Evolutionary conservation across 1,140 invertebrate genomes (phyloP).

Genomic region (Euschistus heros): DNA sequence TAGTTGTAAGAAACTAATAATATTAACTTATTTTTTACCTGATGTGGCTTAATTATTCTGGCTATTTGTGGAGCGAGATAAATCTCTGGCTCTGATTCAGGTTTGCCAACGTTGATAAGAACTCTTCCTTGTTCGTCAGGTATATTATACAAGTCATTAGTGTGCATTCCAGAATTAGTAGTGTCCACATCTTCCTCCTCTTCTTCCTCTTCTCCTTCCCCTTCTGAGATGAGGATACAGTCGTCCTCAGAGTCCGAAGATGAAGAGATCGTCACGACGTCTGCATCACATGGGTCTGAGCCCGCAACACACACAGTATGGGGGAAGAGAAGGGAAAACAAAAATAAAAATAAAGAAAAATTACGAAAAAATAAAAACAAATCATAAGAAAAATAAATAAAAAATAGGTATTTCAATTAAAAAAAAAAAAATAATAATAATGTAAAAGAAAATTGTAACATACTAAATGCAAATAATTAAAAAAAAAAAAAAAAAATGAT

Average conservation of each 20-base stretch:
- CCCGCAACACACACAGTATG: background rate
- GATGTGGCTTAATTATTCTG: constrained; percentile 89
- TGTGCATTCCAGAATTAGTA: constrained; percentile 62
- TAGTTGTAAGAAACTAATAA: too few species aligned
- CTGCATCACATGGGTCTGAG: constrained; percentile 27
- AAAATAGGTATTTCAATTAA: too few species aligned
- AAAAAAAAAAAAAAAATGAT: too few species aligned
- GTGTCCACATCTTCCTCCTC: constrained; percentile 51
- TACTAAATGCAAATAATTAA: too few species aligned
- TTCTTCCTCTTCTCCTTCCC: constrained; percentile 35
- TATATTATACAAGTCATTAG: constrained; percentile 83
- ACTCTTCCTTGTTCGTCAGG: constrained; percentile 87
- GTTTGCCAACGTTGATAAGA: constrained; percentile 92
- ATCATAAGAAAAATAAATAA: background rate
- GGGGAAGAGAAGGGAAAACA: constrained; percentile 30
- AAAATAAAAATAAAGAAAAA: constrained; percentile 20
- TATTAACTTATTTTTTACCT: constrained; percentile 37
- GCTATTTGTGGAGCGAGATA: constrained; percentile 89
- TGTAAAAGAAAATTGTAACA: too few species aligned
- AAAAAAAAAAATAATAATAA: too few species aligned
- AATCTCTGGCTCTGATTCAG: constrained; percentile 82
- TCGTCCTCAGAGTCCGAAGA: constrained; percentile 57
- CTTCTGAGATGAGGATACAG: constrained; percentile 65
- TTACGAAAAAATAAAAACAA: constrained; percentile 16
- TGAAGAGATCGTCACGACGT: constrained; percentile 53